Conservation (phyloP, 2,888 invertebrate genomes). For the Apeira syringaria region DNA sequence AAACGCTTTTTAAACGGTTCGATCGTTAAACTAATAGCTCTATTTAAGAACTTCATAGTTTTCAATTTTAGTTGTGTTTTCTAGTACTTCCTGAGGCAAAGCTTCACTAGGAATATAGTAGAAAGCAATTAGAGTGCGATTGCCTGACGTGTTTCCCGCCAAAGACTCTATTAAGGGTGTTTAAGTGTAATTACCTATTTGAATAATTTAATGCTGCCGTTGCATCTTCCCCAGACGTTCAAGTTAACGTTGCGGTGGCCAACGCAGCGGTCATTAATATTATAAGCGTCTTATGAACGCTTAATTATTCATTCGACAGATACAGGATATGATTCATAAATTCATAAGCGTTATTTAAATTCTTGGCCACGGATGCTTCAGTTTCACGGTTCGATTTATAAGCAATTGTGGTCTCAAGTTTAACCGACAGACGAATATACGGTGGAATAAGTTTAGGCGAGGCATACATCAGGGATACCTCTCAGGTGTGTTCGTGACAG, state of each 20-base stretch:
- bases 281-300: conserved; percentile 13
- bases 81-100: not conserved
- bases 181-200: conserved; percentile 7
- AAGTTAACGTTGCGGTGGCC: conserved; percentile 13
- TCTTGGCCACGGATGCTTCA: conserved; percentile 23
- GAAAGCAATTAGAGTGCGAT: not conserved
- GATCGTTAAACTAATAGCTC: conserved; percentile 6
- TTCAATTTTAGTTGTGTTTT: not conserved
- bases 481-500: conserved; percentile 52
- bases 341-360: conserved; percentile 21
- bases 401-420: conserved; percentile 34
- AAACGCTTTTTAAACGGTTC: not conserved
- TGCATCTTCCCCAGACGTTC: conserved; percentile 8
- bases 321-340: conserved; percentile 30
- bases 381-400: conserved; percentile 28
- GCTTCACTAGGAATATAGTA: no score
- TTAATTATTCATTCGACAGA: conserved; percentile 16
- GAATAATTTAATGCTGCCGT: conserved; percentile 6
- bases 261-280: conserved; percentile 16
- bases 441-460: conserved; percentile 39
- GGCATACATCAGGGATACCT: conserved; percentile 46
- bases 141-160: not conserved
- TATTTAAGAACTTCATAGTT: conserved; percentile 1
- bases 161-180: conserved; percentile 1
- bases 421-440: conserved; percentile 47